Evolutionary conservation across 2,113 vertebrate species (phyloP), one percentile per base, ranked within the genome.

Genomic region (Scopus umbretta): DNA sequence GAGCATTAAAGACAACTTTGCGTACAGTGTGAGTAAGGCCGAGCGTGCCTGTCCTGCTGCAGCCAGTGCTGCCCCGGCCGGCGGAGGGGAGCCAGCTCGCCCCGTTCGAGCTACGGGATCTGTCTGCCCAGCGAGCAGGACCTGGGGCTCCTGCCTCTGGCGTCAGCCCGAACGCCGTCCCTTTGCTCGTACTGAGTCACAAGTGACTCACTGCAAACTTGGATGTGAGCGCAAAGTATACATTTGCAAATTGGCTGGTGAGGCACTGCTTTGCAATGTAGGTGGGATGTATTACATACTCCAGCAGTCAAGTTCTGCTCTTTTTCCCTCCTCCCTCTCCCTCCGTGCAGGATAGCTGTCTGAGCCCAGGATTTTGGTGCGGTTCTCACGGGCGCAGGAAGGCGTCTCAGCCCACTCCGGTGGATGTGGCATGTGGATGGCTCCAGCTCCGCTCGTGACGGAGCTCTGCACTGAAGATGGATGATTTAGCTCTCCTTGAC

Each of bases 401-500:
- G 34, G 74, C 42, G 3, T 16, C 66, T 43, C 73, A 6, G n/a
- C 67, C 18, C 9, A n/a, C 80, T 40, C 80, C 16, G 7, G 61
- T 53, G 81, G 90, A 88, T 42, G 87, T n/a, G 85, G 67, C 6
- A 20, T 82, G 96, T 25, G 88, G 86, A 95, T 23, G 82, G 93
- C 92, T 67, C 85, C 63, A 3, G 86, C 91, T 7, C 34, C 1
- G 13, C 38, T 63, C 30, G 9, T 49, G 88, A 58, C 52, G 4
- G 92, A 83, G 90, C 59, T 82, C 92, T 58, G 83, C 93, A 7
- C 94, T 96, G 95, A 98, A 94, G 32, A 99, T 99, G 99, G 99
- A 99, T 94, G 98, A 99, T 65, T 85, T 98, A 85, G 97, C 98
- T 83, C 97, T 99, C 55, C 97, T 98, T 49, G 98, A 98, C 95